Percentiles rank a stretch among this genome's conserved stretches.
Evolutionary conservation across 1,140 invertebrate genomes (phyloP).

Genomic region (Drosophila takahashii): DNA sequence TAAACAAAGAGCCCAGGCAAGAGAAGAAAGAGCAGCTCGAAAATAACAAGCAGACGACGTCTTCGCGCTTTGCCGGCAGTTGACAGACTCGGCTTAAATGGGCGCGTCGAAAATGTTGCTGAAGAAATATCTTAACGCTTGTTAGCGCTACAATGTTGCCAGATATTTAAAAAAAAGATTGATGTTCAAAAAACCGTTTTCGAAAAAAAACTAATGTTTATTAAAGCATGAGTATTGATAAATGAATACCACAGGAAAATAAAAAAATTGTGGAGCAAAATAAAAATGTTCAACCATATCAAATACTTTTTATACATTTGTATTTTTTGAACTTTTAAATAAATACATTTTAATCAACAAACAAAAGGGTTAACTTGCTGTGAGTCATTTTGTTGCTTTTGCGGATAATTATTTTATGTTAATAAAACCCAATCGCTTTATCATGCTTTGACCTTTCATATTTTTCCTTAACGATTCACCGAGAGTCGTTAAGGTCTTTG

Average conservation of each 20-base stretch:
- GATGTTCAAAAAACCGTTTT: neutral
- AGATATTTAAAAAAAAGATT: constrained; percentile 6
- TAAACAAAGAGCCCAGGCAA: constrained; percentile 23
- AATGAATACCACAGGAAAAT: too few species aligned
- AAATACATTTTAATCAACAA: too few species aligned
- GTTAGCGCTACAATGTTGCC: constrained; percentile 24
- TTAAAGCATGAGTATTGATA: too few species aligned
- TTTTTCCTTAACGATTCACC: neutral
- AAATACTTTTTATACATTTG: too few species aligned
- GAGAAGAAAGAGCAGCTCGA: constrained; percentile 9
- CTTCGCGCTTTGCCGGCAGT: constrained; percentile 55
- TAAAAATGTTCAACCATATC: too few species aligned
- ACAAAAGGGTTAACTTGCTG: too few species aligned
- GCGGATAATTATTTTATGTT: too few species aligned
- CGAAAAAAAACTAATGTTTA: neutral
- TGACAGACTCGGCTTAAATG: constrained; percentile 48
- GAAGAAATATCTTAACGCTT: constrained; percentile 51
- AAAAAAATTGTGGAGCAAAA: neutral
- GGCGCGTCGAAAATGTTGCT: constrained; percentile 33
- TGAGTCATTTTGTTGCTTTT: too few species aligned
- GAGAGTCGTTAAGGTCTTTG: neutral
- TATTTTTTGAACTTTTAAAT: too few species aligned
- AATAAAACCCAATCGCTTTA: neutral
- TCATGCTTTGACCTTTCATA: constrained; percentile 13
- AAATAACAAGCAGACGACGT: constrained; percentile 24